phyloP scores from a whole-genome alignment of 2,797 vertebrate species.

The Diceros bicornis region DNA sequence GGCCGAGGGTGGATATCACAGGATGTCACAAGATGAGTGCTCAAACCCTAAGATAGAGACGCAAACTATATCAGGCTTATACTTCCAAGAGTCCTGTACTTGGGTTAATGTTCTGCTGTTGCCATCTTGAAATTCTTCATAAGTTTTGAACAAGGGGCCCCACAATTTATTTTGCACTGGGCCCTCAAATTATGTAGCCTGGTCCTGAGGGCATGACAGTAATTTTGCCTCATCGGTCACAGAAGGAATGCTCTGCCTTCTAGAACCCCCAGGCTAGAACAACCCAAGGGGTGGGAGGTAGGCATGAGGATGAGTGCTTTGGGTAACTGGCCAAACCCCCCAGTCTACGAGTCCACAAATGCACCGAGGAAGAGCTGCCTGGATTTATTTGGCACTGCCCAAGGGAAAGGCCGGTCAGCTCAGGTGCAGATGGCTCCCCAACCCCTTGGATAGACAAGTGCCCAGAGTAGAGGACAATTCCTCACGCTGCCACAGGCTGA shows the following conservation, averaged over 20 bases:
- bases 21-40: not conserved
- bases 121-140: not conserved
- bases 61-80: not conserved
- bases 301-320: not conserved
- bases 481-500: not conserved
- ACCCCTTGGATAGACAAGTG: not conserved
- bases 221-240: not conserved
- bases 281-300: no score
- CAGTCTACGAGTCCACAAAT: not conserved
- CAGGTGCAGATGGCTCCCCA: not conserved
- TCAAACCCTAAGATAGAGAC: not conserved
- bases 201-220: not conserved
- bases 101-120: not conserved
- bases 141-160: not conserved
- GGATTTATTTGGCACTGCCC: not conserved
- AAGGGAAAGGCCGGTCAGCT: not conserved
- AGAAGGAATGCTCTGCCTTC: not conserved
- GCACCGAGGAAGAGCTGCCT: not conserved
- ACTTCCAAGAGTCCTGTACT: not conserved
- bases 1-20: not conserved
- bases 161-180: not conserved
- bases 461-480: not conserved
- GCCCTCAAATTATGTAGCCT: not conserved
- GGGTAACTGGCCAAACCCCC: not conserved
- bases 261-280: not conserved